Evolutionary conservation across 2,797 vertebrate genomes (phyloP).

Genomic region (Miichthys miiuy): DNA sequence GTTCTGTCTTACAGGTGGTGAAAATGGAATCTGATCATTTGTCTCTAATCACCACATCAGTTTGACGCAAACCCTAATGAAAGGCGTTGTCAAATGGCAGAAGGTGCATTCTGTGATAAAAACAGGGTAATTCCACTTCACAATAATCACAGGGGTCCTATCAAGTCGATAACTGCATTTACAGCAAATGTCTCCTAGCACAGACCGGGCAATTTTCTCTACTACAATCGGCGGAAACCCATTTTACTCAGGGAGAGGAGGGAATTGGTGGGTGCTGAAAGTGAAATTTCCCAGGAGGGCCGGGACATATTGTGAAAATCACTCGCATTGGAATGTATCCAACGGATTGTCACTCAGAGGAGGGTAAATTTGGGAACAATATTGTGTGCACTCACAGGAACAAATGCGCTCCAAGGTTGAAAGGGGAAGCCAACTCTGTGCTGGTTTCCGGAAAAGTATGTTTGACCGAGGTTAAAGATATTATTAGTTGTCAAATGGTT

Average conservation of each 20-base stretch:
- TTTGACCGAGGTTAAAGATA: not conserved
- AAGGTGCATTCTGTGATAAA: conserved; percentile 52
- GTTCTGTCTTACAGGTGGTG: conserved; percentile 37
- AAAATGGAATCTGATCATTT: conserved; percentile 39
- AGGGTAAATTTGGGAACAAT: conserved; percentile 55
- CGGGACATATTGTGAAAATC: conserved; percentile 72
- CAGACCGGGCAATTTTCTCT: conserved; percentile 66
- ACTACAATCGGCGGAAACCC: conserved; percentile 64
- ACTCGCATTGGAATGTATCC: conserved; percentile 61
- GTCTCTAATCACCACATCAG: conserved; percentile 49
- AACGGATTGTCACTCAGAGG: conserved; percentile 63
- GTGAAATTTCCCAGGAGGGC: conserved; percentile 76
- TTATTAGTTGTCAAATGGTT: not conserved
- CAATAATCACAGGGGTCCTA: conserved; percentile 75
- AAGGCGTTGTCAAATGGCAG: conserved; percentile 38
- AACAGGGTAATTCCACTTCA: conserved; percentile 69
- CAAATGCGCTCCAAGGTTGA: conserved; percentile 46
- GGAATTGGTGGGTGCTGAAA: conserved; percentile 67
- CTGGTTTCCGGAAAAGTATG: conserved; percentile 6
- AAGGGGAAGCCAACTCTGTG: not conserved
- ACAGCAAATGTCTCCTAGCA: conserved; percentile 68
- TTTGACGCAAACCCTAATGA: conserved; percentile 18
- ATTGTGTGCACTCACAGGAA: conserved; percentile 45
- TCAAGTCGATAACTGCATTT: conserved; percentile 74
- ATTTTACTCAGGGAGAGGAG: conserved; percentile 59